Evolutionary conservation across 2,113 vertebrate species (phyloP).

Genomic region (Lethenteron reissneri): DNA sequence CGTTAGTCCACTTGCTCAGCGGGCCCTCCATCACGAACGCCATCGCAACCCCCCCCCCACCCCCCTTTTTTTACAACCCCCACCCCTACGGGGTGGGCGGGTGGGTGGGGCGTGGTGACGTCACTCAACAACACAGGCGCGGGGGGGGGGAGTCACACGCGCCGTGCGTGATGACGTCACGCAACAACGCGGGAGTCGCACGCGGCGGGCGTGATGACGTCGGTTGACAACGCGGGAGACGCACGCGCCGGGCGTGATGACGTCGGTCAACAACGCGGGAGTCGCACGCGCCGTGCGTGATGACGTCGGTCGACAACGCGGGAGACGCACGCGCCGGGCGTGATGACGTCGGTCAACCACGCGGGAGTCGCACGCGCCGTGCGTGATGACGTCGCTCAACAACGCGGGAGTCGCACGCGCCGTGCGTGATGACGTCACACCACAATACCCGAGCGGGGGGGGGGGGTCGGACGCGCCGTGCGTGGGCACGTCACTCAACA

Average conservation of each 20-base stretch:
- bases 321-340: neutral
- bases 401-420: neutral
- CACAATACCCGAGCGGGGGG: too few relatives aligned
- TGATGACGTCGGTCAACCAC: neutral
- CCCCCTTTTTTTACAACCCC: neutral
- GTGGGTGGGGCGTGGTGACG: neutral
- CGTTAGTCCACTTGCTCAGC: conserved; percentile 95
- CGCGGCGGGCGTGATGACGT: neutral
- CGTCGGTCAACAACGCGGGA: neutral
- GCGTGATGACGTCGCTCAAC: neutral
- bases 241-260: neutral
- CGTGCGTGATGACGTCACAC: neutral
- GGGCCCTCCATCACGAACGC: conserved; percentile 96
- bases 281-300: neutral
- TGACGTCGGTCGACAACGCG: neutral
- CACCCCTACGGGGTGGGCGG: neutral
- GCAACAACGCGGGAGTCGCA: neutral
- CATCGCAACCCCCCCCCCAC: conserved; percentile 25
- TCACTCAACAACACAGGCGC: neutral
- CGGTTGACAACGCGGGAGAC: neutral
- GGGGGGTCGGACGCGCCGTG: too few relatives aligned
- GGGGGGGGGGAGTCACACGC: neutral
- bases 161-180: neutral
- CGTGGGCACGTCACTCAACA: neutral
- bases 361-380: neutral